Evolutionary conservation across 2,888 invertebrate species (phyloP), one percentile per base, ranked within the genome.

Genomic region (Zelleria hepariella): DNA sequence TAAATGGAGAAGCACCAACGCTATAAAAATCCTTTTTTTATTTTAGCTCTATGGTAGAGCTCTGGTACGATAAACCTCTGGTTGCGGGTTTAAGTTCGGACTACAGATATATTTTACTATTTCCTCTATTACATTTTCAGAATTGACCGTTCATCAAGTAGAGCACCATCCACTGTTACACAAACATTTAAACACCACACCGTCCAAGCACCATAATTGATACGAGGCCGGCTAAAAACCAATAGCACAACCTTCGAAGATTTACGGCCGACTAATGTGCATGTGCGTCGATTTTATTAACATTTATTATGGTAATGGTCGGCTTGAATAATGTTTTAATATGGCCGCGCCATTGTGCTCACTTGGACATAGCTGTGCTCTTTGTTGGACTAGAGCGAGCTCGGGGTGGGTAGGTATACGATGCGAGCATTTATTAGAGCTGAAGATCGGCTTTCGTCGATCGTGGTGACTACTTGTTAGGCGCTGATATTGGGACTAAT

Each of bases 221-320:
- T 81, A 78, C 77, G 21, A 75, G 77, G 72, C 74, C 75, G 72
- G 73, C 76, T 82, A 77, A 83, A 82, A 84, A 85, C 85, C 85
- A 84, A 86, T 82, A 84, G 80, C 78, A 66, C 74, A 70, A 73
- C 69, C 69, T 67, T 66, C 67, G 62, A 75, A 82, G 83, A 85
- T 85, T 85, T 85, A 86, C 74, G 70, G 69, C 68, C 69, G 74
- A 72, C 78, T 84, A 86, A 86, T 84, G 80, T 70, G 80, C 78
- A 81, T 81, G 81, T 78, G 74, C 80, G 67, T 72, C 65, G 83
- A 81, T 80, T 85, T 81, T 81, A 85, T 84, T 85, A 82, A 78
- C 85, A 86, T 86, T 84, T 85, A 86, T 86, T 85, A 86, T 86
- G 84, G 67, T 82, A 86, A 86, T 86, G 73, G 68, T 66, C 69